Percentiles rank a stretch among this genome's conserved stretches.
These are phyloP conservation scores for Elephantulus edwardii DNA, from an alignment of 2,113 vertebrate genomes.

Conservation along the genomic window DNA sequence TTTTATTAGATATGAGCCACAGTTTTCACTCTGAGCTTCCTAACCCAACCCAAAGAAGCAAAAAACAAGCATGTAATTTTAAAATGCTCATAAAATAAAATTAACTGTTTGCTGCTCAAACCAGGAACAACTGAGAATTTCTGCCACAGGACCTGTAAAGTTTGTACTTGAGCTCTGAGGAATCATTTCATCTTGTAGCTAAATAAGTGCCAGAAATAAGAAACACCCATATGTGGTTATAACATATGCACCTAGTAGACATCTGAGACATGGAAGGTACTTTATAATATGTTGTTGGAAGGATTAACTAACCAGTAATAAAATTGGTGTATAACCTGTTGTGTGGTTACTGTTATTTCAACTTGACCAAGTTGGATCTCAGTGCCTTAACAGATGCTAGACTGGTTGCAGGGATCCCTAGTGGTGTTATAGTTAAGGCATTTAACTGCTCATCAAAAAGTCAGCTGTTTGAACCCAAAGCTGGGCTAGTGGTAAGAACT, in stretches of 20 bases:
- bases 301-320: background rate
- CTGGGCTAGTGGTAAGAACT: too few relatives aligned
- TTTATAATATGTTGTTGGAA: background rate
- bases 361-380: background rate
- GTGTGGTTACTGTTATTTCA: background rate
- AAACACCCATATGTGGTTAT: background rate
- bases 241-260: background rate
- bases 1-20: background rate
- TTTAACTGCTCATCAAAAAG: too few relatives aligned
- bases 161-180: background rate
- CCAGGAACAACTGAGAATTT: background rate
- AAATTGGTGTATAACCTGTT: background rate
- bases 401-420: background rate
- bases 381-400: background rate
- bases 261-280: background rate
- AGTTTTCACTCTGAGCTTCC: slow-evolving; percentile 2
- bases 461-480: too few relatives aligned
- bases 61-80: background rate
- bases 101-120: background rate
- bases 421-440: too few relatives aligned
- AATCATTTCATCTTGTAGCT: background rate
- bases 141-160: background rate
- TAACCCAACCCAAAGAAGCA: background rate
- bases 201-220: background rate
- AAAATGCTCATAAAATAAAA: background rate